phyloP scores from a whole-genome alignment of 1,140 invertebrate species.

The Brachionus rubens region DNA sequence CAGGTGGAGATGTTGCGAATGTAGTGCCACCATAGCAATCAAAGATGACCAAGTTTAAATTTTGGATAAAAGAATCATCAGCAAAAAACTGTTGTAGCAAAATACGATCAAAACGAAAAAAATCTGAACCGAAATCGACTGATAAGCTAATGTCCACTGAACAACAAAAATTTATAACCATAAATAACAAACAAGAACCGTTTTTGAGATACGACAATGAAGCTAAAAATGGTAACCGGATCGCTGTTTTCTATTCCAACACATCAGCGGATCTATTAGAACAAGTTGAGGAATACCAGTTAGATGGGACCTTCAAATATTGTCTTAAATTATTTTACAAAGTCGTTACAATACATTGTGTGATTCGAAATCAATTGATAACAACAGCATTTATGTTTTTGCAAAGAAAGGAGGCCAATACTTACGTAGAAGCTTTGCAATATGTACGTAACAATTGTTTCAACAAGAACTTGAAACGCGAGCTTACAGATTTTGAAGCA shows the following conservation, averaged over 20 bases:
- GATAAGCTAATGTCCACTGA: neutral
- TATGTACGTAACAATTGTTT: neutral
- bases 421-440: slow-evolving; percentile 5
- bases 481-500: neutral
- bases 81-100: neutral
- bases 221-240: neutral
- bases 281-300: neutral
- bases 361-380: neutral
- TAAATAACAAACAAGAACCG: neutral
- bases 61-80: neutral
- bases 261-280: neutral
- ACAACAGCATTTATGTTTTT: neutral
- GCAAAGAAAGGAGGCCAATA: neutral
- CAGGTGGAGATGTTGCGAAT: too few relatives aligned
- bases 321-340: neutral
- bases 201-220: slow-evolving; percentile 1
- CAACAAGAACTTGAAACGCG: neutral
- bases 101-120: neutral
- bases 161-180: neutral
- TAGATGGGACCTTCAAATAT: neutral
- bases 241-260: neutral
- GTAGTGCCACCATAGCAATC: neutral
- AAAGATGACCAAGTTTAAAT: neutral
- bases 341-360: neutral
- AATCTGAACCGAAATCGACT: neutral